Base-by-base conservation (phyloP, 2,797 vertebrate species). In the Adelosebastes latens region DNA sequence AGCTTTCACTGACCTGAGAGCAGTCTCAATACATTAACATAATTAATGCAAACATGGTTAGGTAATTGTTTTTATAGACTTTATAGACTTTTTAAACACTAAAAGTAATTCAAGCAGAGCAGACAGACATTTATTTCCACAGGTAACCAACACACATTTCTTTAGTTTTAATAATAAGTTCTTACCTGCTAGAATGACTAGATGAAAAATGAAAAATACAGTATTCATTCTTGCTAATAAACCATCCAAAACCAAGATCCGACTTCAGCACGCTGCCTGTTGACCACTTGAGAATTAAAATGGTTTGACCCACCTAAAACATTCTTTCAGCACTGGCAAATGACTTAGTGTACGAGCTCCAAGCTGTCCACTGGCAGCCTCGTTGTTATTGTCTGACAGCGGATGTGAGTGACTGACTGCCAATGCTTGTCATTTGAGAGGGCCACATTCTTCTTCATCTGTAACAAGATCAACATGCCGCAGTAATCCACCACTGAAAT, bases 101-200 rank as follows among this genome's bases (percentile, higher is more conserved):
- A 36, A 69, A 60, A 22, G 0, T 25, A 13, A 68, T 12, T 29
- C 16, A 42, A 72, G 7, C 25, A 24, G 65, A 75, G 53, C 7
- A 14, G 2, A 25, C 29, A 77, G 7, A 27, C 12, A 24, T 4
- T 4, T 56, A 32, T 79, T 25, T 59, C 4, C 24, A 72, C 29
- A n/a, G 10, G 32, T 4, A 59, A 59, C 18, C 8, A 72, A 5
- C 29, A 72, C 2, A 71, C 8, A n/a, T 34, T 29, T 10, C 11
- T 72, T 72, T 12, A 64, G 10, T 52, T 46, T 46, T 29, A 42
- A n/a, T n/a, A 55, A 67, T 25, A 61, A 60, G n/a, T n/a, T 75
- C 91, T 93, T 94, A 95, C 94, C 94, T 89, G 91, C 73, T 14
- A 95, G 62, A 67, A 90, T 42, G 31, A 87, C 18, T 0, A 94